These are phyloP conservation scores for Apamea crenata DNA, from an alignment of 2,888 invertebrate species.

Conservation along the genomic window DNA sequence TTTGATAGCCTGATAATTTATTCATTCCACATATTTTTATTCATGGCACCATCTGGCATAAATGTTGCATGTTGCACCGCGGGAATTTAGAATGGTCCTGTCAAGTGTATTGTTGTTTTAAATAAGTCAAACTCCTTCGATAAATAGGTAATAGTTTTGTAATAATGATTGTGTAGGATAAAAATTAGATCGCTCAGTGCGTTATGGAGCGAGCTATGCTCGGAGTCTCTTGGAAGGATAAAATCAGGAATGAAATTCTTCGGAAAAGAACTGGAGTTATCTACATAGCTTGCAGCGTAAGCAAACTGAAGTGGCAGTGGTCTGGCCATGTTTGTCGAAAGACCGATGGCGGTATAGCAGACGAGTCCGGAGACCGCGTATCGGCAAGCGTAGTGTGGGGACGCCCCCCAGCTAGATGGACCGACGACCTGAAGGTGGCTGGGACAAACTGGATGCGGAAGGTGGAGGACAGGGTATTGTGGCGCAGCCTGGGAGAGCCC, in stretches of 20 bases:
- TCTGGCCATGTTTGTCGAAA: neutral
- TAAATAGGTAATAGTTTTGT: neutral
- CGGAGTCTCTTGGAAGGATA: too few relatives aligned
- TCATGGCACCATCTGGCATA: conserved; percentile 10
- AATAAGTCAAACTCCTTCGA: conserved; percentile 9
- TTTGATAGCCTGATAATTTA: neutral
- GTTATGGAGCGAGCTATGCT: neutral
- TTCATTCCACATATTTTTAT: conserved; percentile 17
- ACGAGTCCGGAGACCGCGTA: neutral
- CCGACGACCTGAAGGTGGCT: too few relatives aligned
- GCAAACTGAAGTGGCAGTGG: too few relatives aligned
- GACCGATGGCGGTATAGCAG: neutral
- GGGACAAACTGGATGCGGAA: too few relatives aligned
- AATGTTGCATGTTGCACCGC: conserved; percentile 14
- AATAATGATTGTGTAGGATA: neutral
- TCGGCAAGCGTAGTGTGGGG: too few relatives aligned
- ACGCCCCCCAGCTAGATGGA: too few relatives aligned
- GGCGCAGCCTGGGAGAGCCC: too few relatives aligned
- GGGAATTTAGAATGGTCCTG: conserved; percentile 42
- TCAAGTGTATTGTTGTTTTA: conserved; percentile 3
- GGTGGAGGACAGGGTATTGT: too few relatives aligned
- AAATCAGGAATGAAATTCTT: neutral
- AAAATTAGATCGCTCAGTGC: neutral
- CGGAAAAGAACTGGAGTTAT: neutral
- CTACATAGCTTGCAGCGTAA: neutral